phyloP scores from a whole-genome alignment of 2,888 invertebrate genomes.

The Gisinianus flammeolus region DNA sequence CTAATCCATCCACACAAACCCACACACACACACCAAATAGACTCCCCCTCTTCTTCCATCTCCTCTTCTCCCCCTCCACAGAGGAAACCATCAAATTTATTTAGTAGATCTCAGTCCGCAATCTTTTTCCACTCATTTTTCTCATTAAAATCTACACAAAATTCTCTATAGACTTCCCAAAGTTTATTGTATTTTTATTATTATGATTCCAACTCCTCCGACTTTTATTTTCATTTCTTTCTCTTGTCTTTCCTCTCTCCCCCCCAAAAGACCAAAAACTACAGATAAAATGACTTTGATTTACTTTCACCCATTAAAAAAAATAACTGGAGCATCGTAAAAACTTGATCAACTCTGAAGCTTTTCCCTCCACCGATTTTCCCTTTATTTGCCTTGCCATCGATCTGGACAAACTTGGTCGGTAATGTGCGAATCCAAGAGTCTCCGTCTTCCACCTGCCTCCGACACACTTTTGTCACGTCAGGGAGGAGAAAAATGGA shows the following conservation, averaged over 20 bases:
- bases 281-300: too few relatives aligned
- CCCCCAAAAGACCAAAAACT: too few relatives aligned
- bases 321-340: too few relatives aligned
- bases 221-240: not conserved
- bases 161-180: too few relatives aligned
- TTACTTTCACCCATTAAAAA: not conserved
- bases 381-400: not conserved
- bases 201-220: too few relatives aligned
- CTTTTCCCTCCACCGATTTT: not conserved
- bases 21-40: not conserved
- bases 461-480: not conserved
- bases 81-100: conserved; percentile 3
- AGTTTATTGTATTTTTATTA: too few relatives aligned
- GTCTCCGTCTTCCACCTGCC: too few relatives aligned
- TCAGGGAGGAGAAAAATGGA: not conserved
- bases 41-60: not conserved
- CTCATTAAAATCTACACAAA: too few relatives aligned
- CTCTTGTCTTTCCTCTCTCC: not conserved
- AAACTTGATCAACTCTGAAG: too few relatives aligned
- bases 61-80: not conserved
- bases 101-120: not conserved
- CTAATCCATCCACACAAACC: not conserved
- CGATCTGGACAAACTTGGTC: too few relatives aligned
- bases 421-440: too few relatives aligned
- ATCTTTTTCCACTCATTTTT: not conserved